A percentile compares a stretch with the other conserved stretches of the same genome.
Conservation (phyloP, 2,888 invertebrate species). For the Dinocampus coccinellae region DNA sequence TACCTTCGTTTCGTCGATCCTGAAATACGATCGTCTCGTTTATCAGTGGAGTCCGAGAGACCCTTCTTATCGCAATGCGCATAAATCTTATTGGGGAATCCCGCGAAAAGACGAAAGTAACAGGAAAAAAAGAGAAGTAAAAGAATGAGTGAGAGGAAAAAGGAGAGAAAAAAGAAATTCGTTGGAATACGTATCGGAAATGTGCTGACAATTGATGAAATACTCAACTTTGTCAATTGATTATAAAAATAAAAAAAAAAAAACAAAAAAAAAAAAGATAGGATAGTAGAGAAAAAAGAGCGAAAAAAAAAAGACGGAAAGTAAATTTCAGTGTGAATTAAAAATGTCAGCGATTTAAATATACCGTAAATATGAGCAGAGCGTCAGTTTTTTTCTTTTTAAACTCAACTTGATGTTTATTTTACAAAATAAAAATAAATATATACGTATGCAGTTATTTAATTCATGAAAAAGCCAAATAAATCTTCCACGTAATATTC, state of each 20-base stretch:
- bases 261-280: not conserved
- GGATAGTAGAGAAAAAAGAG: no score
- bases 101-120: constrained; percentile 8
- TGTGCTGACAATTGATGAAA: not conserved
- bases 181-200: not conserved
- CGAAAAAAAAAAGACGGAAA: no score
- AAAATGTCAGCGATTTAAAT: no score
- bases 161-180: not conserved
- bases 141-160: no score
- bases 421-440: no score
- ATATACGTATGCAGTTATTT: no score
- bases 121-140: constrained; percentile 1
- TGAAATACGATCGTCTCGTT: constrained; percentile 29
- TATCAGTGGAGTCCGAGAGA: constrained; percentile 22
- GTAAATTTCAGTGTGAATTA: no score
- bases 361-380: no score
- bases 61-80: constrained; percentile 28
- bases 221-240: not conserved
- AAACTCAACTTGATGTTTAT: no score
- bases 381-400: no score
- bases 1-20: constrained; percentile 11
- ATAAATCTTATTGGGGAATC: constrained; percentile 30
- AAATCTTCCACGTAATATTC: no score
- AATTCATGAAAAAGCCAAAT: no score
- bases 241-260: not conserved